Base-by-base conservation (phyloP, 92 coral and sea anemone genomes). In the Epizoanthus stellaris region DNA sequence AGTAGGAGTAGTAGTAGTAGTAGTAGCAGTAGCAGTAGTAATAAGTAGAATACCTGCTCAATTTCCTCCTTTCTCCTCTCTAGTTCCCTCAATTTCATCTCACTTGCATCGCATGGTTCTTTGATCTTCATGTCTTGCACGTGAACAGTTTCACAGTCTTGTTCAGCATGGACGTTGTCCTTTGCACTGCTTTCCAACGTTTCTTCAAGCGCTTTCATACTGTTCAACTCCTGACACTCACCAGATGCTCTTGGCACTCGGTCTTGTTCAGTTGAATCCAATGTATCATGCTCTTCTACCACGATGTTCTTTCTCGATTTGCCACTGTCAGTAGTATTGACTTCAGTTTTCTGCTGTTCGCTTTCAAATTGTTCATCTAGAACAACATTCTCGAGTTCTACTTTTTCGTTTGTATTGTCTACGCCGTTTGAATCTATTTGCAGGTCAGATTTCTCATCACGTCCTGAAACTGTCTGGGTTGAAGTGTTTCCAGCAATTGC, bases 1-100 rank as follows among this genome's bases (percentile, higher is more conserved):
- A 30, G 36, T 30, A 30, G 36, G 0, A 30, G 36, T 30, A 30
- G 36, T 30, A 30, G 36, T 30, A 30, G 36, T 45, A 5, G 52
- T 45, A 45, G 9, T 45, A 45, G 52, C 6, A 3, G 14, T 17
- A 43, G 13, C 10, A 9, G 25, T 39, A 72, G 53, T 43, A 8
- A 12, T 6, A 9, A 52, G 63, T 23, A 73, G 16, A 70, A 64
- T 49, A 79, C 83, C 83, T 79, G 83, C 13, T 79, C 83, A 61
- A 79, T 63, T 79, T 79, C 83, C 34, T 40, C 42, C 38, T 79
- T 79, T 64, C 43, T 79, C 45, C 59, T 63, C 14, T 63, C 60
- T n/a, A 79, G 83, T 6, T 42, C 83, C 67, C 42, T 63, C 19
- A 79, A 17, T 6, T 43, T 63, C 19, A 20, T 21, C 82, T 77